These are phyloP conservation scores for Oncorhynchus tshawytscha DNA, from an alignment of 2,113 vertebrate species.

Conservation along the genomic window DNA sequence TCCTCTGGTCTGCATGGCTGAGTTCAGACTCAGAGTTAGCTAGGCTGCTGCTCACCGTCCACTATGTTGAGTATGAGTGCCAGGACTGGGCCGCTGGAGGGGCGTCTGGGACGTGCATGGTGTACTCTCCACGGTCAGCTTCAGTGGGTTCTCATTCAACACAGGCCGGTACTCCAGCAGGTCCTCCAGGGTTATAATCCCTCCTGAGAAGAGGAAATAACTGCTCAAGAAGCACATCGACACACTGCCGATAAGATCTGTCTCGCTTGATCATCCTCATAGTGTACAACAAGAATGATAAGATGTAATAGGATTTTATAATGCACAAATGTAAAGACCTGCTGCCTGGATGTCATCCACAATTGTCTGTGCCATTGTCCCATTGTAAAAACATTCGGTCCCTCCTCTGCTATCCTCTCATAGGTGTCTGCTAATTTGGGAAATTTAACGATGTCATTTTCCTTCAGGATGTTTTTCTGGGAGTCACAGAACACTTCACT, in stretches of 20 bases:
- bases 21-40: not conserved
- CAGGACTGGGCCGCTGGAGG: constrained; percentile 89
- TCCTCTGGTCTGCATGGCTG: not conserved
- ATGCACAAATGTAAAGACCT: constrained; percentile 57
- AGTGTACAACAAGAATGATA: not conserved
- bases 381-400: constrained; percentile 87
- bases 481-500: constrained; percentile 84
- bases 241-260: not conserved
- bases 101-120: constrained; percentile 81
- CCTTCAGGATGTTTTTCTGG: constrained; percentile 79
- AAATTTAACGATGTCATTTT: constrained; percentile 83
- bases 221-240: not conserved
- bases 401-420: constrained; percentile 83
- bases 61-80: constrained; percentile 91
- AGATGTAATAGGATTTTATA: not conserved
- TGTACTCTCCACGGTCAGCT: constrained; percentile 76
- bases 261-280: not conserved
- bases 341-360: constrained; percentile 81
- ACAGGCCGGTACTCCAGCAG: constrained; percentile 78
- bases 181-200: constrained; percentile 84
- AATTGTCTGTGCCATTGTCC: constrained; percentile 84
- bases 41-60: constrained; percentile 76
- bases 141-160: constrained; percentile 79
- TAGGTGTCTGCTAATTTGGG: constrained; percentile 84
- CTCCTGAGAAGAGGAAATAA: constrained; percentile 72